Evolutionary conservation across 2,888 invertebrate genomes (phyloP), one percentile per base, ranked within the genome.

Genomic region (Eupithecia subfuscata): DNA sequence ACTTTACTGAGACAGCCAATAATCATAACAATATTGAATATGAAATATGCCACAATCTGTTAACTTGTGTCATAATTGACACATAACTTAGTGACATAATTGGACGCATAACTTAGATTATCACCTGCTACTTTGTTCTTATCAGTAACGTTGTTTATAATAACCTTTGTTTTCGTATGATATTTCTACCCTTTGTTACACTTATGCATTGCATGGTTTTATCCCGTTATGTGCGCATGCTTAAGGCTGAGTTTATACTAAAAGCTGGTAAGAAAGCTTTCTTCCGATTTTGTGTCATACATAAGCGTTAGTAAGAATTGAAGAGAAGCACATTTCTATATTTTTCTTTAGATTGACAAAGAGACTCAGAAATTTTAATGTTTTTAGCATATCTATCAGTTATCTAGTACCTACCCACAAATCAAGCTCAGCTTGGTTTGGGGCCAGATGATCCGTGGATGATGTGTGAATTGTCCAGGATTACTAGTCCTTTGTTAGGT

Each of bases 41-140:
- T 37, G 34, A 34, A 65, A 34, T 65, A 34, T 64, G 64, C 18
- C 40, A 37, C 37, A 67, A 37, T 67, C 65, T 37, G n/a, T 67
- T n/a, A 65, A 37, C 12, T 37, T 67, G 34, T 37, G n/a, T 67
- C 40, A 67, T 67, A 67, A 40, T 67, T 67, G 65, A 67, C 37
- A 67, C 65, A 67, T 67, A 67, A 67, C 37, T 67, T 67, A 67
- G 12, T 34, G 34, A 34, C 34, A n/a, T 34, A 40, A 40, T 12
- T 67, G 65, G 9, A 67, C 11, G 12, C 65, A 67, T 67, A 40
- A 67, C 65, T 67, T 40, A 34, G 5, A n/a, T 37, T 37, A 12
- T 40, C 9, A 34, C 34, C 37, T 65, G n/a, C 40, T 65, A 56
- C 8, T 56, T 56, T n/a, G 11, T 37, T 2, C n/a, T 40, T 67